phyloP scores from a whole-genome alignment of 1,140 invertebrate genomes.

The Platyura marginata region DNA sequence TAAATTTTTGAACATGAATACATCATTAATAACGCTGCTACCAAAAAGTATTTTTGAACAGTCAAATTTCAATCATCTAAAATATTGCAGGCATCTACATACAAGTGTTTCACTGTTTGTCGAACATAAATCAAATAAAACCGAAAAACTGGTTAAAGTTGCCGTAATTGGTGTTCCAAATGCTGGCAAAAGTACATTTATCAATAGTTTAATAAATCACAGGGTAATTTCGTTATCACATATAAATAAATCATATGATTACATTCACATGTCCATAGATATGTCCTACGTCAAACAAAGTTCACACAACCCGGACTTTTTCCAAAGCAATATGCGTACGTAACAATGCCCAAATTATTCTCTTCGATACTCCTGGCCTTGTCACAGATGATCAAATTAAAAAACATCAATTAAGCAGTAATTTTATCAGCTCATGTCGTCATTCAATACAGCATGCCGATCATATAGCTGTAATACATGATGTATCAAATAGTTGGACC shows the following conservation, averaged over 20 bases:
- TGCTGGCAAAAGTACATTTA: slow-evolving; percentile 84
- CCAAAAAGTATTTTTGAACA: too few relatives aligned
- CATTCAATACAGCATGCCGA: slow-evolving; percentile 51
- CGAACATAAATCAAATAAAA: not conserved
- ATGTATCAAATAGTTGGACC: slow-evolving; percentile 51
- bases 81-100: too few relatives aligned
- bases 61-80: too few relatives aligned
- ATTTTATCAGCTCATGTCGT: slow-evolving; percentile 44
- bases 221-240: slow-evolving; percentile 37
- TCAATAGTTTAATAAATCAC: slow-evolving; percentile 66
- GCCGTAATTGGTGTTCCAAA: slow-evolving; percentile 83
- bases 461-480: slow-evolving; percentile 70
- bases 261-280: slow-evolving; percentile 32
- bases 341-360: slow-evolving; percentile 66
- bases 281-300: slow-evolving; percentile 70
- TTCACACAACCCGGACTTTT: slow-evolving; percentile 70
- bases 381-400: slow-evolving; percentile 43
- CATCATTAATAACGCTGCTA: too few relatives aligned
- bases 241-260: too few relatives aligned
- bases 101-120: too few relatives aligned
- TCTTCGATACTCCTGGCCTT: slow-evolving; percentile 74
- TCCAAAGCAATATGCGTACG: slow-evolving; percentile 50
- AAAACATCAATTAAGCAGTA: slow-evolving; percentile 42
- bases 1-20: too few relatives aligned
- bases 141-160: slow-evolving; percentile 48